A percentile compares a stretch with the other conserved stretches of the same genome.
These are phyloP conservation scores for Lycocerus yunnanus DNA, from an alignment of 2,888 invertebrate species.

Conservation along the genomic window DNA sequence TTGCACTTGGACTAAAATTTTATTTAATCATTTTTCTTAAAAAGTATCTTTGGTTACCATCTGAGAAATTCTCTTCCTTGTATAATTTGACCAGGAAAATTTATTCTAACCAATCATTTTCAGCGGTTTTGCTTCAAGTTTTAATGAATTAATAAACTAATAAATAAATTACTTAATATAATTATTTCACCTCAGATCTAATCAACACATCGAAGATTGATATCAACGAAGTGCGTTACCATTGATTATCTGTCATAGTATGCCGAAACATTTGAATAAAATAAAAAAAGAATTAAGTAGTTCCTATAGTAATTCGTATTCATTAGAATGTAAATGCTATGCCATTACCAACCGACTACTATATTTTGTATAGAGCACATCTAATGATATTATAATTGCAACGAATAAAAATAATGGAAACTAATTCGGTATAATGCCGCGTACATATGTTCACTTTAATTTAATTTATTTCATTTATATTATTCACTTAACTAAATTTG, in stretches of 20 bases:
- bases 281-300: not conserved
- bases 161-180: not conserved
- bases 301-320: not conserved
- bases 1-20: no score
- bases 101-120: no score
- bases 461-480: not conserved
- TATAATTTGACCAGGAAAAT: no score
- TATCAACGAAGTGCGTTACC: not conserved
- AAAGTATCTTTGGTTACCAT: no score
- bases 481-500: not conserved
- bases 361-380: not conserved
- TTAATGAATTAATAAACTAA: not conserved
- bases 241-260: no score
- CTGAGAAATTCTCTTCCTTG: no score
- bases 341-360: not conserved
- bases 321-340: not conserved
- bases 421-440: no score
- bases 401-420: not conserved
- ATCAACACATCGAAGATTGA: not conserved
- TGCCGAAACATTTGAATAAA: not conserved
- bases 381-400: not conserved
- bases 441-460: not conserved
- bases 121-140: no score
- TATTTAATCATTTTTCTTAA: no score
- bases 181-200: not conserved